These are phyloP conservation scores for Nomada goodeniana DNA, from an alignment of 2,888 invertebrate species.

Conservation along the genomic window DNA sequence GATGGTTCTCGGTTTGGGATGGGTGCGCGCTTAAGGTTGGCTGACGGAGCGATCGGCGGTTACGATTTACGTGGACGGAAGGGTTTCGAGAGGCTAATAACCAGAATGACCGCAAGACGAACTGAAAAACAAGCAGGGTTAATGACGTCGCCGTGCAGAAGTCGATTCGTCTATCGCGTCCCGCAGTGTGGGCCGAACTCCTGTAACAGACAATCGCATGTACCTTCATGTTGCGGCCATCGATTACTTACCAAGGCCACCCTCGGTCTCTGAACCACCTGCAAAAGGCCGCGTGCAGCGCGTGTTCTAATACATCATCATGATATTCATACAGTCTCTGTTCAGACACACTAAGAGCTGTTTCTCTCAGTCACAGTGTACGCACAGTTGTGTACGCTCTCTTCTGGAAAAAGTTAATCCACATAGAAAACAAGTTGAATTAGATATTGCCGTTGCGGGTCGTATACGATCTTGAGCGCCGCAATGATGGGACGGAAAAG, in stretches of 20 bases:
- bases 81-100: conserved; percentile 38
- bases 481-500: conserved; percentile 55
- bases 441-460: conserved; percentile 70
- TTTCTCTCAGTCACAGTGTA: conserved; percentile 81
- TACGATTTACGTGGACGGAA: conserved; percentile 17
- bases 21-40: conserved; percentile 24
- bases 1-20: neutral
- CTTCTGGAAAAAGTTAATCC: conserved; percentile 84
- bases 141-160: conserved; percentile 54
- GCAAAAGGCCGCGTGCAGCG: conserved; percentile 83
- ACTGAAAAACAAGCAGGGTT: conserved; percentile 71
- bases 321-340: conserved; percentile 83
- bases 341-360: conserved; percentile 79
- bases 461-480: conserved; percentile 55
- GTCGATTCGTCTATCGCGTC: conserved; percentile 32
- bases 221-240: conserved; percentile 82
- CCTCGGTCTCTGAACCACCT: conserved; percentile 79
- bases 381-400: conserved; percentile 75
- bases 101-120: conserved; percentile 72
- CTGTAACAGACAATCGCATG: conserved; percentile 79
- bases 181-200: conserved; percentile 36
- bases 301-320: conserved; percentile 83
- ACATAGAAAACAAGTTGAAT: conserved; percentile 81
- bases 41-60: conserved; percentile 34
- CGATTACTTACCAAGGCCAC: conserved; percentile 82